These are phyloP conservation scores for Eidolon dupreanum DNA, from an alignment of 2,797 vertebrate genomes.

Conservation along the genomic window DNA sequence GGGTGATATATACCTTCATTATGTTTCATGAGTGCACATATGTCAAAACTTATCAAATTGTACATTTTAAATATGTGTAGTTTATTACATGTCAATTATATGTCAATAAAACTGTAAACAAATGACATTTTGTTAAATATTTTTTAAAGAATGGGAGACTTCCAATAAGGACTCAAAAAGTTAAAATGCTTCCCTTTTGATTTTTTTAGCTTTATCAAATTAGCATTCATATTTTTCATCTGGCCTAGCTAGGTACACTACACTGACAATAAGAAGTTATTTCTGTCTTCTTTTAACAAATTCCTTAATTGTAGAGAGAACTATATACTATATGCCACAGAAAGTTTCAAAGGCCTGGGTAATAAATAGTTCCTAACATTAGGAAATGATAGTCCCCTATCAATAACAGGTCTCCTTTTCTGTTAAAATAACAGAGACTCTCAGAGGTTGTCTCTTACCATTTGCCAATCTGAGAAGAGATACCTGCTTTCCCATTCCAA, in stretches of 20 bases:
- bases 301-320: not conserved
- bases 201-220: not conserved
- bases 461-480: not conserved
- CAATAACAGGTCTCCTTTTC: not conserved
- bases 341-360: not conserved
- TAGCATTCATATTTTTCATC: not conserved
- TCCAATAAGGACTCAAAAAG: not conserved
- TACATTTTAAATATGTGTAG: not conserved
- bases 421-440: not conserved
- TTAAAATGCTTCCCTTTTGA: not conserved
- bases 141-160: not conserved
- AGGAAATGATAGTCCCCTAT: not conserved
- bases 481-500: not conserved
- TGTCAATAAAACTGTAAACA: not conserved
- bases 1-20: not conserved
- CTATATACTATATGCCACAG: not conserved
- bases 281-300: not conserved
- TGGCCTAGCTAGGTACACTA: not conserved
- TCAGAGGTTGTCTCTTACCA: not conserved
- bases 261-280: not conserved
- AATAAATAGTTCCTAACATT: not conserved
- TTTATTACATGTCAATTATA: not conserved
- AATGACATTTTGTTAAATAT: not conserved
- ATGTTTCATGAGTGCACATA: not conserved
- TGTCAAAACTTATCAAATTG: not conserved